phyloP scores from a whole-genome alignment of 2,113 vertebrate genomes.

The Pungitius pungitius region DNA sequence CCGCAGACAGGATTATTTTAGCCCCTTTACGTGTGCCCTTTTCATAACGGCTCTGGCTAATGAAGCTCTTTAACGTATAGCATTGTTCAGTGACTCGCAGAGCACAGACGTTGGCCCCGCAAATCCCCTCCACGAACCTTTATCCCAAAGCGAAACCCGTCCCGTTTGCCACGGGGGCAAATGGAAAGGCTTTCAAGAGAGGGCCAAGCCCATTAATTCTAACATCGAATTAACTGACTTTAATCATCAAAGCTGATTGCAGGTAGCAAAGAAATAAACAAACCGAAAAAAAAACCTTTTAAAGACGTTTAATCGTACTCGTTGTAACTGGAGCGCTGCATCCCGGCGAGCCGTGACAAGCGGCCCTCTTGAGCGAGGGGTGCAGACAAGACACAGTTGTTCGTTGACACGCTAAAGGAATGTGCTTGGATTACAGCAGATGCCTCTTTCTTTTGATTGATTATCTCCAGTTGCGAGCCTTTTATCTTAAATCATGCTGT shows the following conservation, averaged over 20 bases:
- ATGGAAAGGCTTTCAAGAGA: not conserved
- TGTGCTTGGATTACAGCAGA: conserved; percentile 68
- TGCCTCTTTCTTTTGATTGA: conserved; percentile 72
- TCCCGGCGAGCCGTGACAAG: conserved; percentile 50
- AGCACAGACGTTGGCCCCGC: conserved; percentile 17
- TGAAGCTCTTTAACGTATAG: conserved; percentile 49
- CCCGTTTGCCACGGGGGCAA: conserved; percentile 1
- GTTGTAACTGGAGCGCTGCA: conserved; percentile 32
- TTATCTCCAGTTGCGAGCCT: conserved; percentile 42
- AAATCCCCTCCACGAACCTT: conserved; percentile 5
- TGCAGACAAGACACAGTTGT: conserved; percentile 72
- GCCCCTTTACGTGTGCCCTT: conserved; percentile 43
- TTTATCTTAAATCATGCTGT: conserved; percentile 70
- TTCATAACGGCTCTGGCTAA: conserved; percentile 50
- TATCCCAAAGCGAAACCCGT: conserved; percentile 9
- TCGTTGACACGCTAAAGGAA: conserved; percentile 73
- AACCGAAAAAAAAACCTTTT: conserved; percentile 16
- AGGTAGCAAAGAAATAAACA: conserved; percentile 10
- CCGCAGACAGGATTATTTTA: conserved; percentile 60
- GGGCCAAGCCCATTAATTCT: conserved; percentile 30
- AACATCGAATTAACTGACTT: conserved; percentile 25
- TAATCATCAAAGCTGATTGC: conserved; percentile 27
- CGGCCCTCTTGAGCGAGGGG: conserved; percentile 34
- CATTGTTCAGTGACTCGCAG: conserved; percentile 10
- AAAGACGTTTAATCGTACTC: conserved; percentile 37